Evolutionary conservation across 2,113 vertebrate species (phyloP), one percentile per base, ranked within the genome.

Genomic region (Regulus satrapa): DNA sequence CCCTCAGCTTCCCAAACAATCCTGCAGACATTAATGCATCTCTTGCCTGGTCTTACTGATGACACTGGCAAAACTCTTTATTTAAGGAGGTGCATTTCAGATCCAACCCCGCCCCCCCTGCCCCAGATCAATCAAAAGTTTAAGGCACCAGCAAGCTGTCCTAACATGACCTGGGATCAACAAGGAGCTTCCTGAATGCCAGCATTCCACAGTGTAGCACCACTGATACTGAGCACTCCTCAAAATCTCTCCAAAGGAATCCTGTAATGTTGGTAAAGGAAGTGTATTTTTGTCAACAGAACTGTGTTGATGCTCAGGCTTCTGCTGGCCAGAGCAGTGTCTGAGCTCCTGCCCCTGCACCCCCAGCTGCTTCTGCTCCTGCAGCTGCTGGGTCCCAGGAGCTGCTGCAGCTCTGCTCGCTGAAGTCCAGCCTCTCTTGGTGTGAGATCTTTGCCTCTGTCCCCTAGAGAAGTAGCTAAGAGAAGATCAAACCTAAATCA

Each of bases 141-240:
- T 68, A 73, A 76, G 45, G 59, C 69, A 58, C 7, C 64, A 63
- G 25, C 0, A 8, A 77, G 40, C 43, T 54, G 66, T 29, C 62
- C 66, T 54, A 15, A 18, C 20, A 6, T 13, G 32, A 77, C 29
- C 69, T 9, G 36, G 59, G 55, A 89, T 16, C 58, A 48, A 18
- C 43, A 51, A 13, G 0, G 8, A 90, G 25, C 36, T 36, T 40
- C 19, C 9, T 0, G 0, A 3, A 6, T 11, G 45, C 61, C 64
- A 67, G 61, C 25, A 3, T 26, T 88, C 43, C 48, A 8, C 55
- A 41, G 48, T 16, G 51, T 14, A 34, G 46, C 40, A 25, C 10
- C 14, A 4, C 54, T 7, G 51, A 19, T 10, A 52, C 56, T 4
- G 14, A 72, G 66, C 71, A 31, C 32, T 36, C 11, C 74, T 34